Conservation (phyloP, 1,140 invertebrate species). For the Lepidurus apus region DNA sequence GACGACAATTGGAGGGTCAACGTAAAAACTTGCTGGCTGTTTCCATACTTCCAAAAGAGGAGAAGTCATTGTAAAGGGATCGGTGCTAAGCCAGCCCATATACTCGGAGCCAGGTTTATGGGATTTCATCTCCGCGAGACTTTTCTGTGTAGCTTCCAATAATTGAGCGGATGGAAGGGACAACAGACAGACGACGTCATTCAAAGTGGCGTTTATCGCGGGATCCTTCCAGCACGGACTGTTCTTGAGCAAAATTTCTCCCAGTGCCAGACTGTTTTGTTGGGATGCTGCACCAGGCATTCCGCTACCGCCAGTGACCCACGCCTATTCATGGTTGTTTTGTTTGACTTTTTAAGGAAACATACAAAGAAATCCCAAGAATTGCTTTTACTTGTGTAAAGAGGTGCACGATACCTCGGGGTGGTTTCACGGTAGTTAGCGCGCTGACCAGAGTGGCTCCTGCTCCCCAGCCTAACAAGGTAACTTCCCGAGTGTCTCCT, state of each 20-base stretch:
- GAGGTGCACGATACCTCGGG: background rate
- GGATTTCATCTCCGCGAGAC: background rate
- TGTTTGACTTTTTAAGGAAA: background rate
- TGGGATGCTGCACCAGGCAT: background rate
- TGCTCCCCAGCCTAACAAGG: constrained; percentile 70
- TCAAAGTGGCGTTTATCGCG: background rate
- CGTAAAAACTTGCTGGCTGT: background rate
- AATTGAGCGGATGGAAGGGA: constrained; percentile 9
- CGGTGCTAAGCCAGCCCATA: background rate
- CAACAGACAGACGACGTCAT: constrained; percentile 7
- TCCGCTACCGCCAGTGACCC: background rate
- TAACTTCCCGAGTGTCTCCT: constrained; percentile 64
- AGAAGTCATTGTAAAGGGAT: background rate
- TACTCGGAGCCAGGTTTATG: background rate
- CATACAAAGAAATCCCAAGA: background rate
- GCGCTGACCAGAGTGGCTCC: constrained; percentile 71
- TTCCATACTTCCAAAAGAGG: background rate
- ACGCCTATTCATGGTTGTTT: background rate
- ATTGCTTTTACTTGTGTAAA: background rate
- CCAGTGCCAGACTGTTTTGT: background rate
- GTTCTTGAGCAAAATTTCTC: background rate
- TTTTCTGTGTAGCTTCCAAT: constrained; percentile 2
- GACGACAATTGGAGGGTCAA: background rate
- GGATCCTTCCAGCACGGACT: background rate
- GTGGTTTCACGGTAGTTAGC: constrained; percentile 45